Percentiles rank a stretch among this genome's conserved stretches.
Evolutionary conservation across 2,113 vertebrate species (phyloP).

Genomic region (Struthio camelus): DNA sequence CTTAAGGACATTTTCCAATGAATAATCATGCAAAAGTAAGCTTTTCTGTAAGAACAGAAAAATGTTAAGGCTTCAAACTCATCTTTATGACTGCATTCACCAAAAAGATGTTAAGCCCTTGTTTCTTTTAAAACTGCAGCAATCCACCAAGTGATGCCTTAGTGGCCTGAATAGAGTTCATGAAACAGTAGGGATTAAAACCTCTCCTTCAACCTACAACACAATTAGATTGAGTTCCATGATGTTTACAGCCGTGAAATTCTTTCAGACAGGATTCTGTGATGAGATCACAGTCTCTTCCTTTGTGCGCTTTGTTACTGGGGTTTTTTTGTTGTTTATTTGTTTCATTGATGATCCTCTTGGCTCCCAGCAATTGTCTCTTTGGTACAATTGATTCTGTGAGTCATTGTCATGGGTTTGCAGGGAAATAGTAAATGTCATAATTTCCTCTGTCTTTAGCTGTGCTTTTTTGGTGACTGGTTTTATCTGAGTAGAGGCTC

Average conservation of each 20-base stretch:
- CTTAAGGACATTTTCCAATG: not conserved
- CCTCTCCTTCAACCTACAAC: not conserved
- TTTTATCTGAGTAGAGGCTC: not conserved
- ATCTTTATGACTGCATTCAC: not conserved
- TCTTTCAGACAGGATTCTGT: not conserved
- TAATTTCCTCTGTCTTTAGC: not conserved
- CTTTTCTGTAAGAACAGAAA: not conserved
- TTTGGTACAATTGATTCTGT: conserved; percentile 56
- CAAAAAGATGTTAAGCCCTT: not conserved
- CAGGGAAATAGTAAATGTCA: not conserved
- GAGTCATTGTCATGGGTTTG: conserved; percentile 61
- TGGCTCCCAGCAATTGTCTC: conserved; percentile 36
- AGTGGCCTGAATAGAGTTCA: not conserved
- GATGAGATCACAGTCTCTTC: conserved; percentile 45
- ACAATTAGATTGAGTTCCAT: not conserved
- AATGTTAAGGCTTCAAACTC: not conserved
- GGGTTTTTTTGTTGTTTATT: too few species aligned
- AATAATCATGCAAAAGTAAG: not conserved
- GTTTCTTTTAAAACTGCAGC: not conserved
- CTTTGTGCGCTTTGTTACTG: conserved; percentile 58
- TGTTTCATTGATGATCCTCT: conserved; percentile 38
- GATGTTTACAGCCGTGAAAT: conserved; percentile 49
- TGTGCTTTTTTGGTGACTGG: not conserved
- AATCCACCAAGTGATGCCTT: not conserved
- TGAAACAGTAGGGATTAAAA: not conserved